Percentiles rank a stretch among this genome's conserved stretches.
Conservation (phyloP, 2,113 vertebrate genomes). For the Prionailurus viverrinus region DNA sequence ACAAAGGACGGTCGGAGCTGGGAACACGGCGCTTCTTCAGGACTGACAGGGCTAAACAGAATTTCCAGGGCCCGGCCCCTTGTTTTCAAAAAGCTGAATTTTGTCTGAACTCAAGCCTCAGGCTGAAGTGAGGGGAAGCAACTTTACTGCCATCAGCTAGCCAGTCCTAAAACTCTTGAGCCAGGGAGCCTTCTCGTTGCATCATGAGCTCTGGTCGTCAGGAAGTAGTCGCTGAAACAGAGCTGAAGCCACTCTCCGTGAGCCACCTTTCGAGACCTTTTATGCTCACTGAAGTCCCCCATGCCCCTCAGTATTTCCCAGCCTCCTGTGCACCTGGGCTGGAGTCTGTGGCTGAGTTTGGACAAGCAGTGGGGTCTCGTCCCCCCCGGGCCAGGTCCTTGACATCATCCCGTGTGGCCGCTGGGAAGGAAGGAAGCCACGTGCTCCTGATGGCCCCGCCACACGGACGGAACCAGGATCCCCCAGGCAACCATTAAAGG, state of each 20-base stretch:
- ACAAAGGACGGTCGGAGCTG: slow-evolving; percentile 71
- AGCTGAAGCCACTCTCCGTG: neutral
- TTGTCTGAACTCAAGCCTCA: slow-evolving; percentile 21
- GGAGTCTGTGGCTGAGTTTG: neutral
- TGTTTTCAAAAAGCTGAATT: slow-evolving; percentile 11
- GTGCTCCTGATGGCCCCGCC: neutral
- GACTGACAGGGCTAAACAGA: slow-evolving; percentile 54
- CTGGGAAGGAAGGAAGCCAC: neutral
- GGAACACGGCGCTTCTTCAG: slow-evolving; percentile 36
- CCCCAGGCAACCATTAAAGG: neutral
- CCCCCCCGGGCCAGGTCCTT: neutral
- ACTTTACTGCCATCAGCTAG: neutral
- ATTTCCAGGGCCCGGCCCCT: slow-evolving; percentile 64
- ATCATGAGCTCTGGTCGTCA: neutral
- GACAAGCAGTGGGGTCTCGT: neutral
- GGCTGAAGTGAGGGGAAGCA: neutral
- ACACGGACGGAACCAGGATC: neutral
- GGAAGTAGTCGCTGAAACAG: accelerated
- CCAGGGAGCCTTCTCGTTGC: neutral
- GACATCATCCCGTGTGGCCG: accelerated
- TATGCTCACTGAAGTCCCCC: neutral
- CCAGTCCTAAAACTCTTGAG: neutral
- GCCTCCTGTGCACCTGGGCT: neutral
- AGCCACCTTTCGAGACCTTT: neutral
- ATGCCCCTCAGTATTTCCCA: neutral